Percentiles rank a stretch among this genome's conserved stretches.
Evolutionary conservation across 2,888 invertebrate genomes (phyloP).

Genomic region (Orchesella flavescens): DNA sequence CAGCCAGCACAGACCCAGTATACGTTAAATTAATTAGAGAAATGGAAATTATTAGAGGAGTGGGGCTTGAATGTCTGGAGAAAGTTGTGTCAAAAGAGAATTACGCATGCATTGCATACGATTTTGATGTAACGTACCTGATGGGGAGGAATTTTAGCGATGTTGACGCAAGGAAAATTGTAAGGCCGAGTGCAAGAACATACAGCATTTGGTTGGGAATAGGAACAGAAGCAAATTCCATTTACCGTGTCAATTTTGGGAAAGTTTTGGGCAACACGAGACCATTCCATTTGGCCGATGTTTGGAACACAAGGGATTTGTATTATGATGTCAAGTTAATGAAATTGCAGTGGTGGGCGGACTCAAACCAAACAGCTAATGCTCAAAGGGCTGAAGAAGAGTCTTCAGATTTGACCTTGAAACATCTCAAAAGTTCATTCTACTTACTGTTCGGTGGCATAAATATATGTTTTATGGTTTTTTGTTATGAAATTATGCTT

Average conservation of each 20-base stretch:
- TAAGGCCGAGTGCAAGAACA: conserved; percentile 28
- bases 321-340: conserved; percentile 50
- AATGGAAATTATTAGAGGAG: conserved; percentile 59
- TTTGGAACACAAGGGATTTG: conserved; percentile 54
- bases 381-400: conserved; percentile 5
- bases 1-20: conserved; percentile 54
- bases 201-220: conserved; percentile 54
- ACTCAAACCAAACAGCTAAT: conserved; percentile 55
- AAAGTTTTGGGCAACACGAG: conserved; percentile 29
- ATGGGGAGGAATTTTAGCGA: conserved; percentile 52
- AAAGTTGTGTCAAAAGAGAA: conserved; percentile 41
- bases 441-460: conserved; percentile 17
- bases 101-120: conserved; percentile 55
- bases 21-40: conserved; percentile 46
- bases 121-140: conserved; percentile 48
- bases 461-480: neutral
- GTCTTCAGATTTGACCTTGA: conserved; percentile 54
- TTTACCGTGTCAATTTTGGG: conserved; percentile 52
- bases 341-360: conserved; percentile 63
- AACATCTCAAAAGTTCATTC: conserved; percentile 54
- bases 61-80: conserved; percentile 52
- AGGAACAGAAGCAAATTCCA: conserved; percentile 47
- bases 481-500: conserved; percentile 1
- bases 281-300: conserved; percentile 32
- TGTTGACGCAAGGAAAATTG: conserved; percentile 32